A percentile compares a stretch with the other conserved stretches of the same genome.
These are phyloP conservation scores for Omphaloscelis lunosa DNA, from an alignment of 2,888 invertebrate genomes.

Conservation along the genomic window DNA sequence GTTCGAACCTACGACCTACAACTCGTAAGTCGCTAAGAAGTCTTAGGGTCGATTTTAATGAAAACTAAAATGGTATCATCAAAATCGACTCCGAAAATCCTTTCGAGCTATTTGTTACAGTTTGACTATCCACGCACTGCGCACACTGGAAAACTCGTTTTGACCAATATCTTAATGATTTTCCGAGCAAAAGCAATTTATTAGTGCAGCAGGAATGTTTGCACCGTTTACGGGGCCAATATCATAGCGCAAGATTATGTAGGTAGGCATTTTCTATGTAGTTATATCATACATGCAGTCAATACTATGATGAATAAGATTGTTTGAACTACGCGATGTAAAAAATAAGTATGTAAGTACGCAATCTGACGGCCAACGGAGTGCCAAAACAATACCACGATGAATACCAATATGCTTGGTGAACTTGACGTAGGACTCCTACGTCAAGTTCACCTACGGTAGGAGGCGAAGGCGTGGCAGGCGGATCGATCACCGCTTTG, in stretches of 20 bases:
- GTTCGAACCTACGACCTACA: too few relatives aligned
- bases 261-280: neutral
- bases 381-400: slow-evolving; percentile 17
- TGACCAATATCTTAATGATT: neutral
- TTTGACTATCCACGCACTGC: neutral
- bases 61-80: neutral
- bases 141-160: neutral
- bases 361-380: slow-evolving; percentile 35
- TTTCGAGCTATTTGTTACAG: neutral
- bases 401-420: slow-evolving; percentile 60
- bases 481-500: slow-evolving; percentile 51
- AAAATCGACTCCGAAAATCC: neutral
- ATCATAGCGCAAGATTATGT: slow-evolving; percentile 8
- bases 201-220: slow-evolving; percentile 4
- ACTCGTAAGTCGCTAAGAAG: neutral
- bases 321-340: neutral
- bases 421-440: slow-evolving; percentile 54
- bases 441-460: too few relatives aligned
- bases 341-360: slow-evolving; percentile 7
- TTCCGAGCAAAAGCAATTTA: neutral
- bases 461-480: slow-evolving; percentile 30
- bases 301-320: slow-evolving; percentile 10
- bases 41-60: neutral
- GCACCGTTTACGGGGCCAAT: neutral
- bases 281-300: slow-evolving; percentile 4